Base-by-base conservation (phyloP, 2,888 invertebrate species). In the Criorhina ranunculi region DNA sequence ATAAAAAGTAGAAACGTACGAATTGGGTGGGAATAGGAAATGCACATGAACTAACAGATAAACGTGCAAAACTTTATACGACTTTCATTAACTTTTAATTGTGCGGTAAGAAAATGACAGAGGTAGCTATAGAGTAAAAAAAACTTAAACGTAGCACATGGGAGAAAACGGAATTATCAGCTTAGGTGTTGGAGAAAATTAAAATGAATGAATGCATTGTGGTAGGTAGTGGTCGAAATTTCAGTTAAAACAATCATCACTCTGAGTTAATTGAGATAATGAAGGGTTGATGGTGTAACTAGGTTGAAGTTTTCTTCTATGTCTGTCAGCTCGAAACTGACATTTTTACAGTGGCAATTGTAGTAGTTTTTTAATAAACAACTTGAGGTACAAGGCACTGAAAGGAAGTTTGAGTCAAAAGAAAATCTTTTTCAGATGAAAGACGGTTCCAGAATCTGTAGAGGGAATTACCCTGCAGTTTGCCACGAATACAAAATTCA, bases 41-140 rank as follows among this genome's bases (percentile, higher is more conserved):
- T 81, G 70, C 76, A 76, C 66, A 64, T 64, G 76, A 70, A 51
- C 70, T 12, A 77, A 59, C 59, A 82, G 77, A 82, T 76, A 77
- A 70, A 82, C 53, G 53, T 72, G 64, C 69, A 53, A 49, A 60
- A 64, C 78, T 78, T 81, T 78, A 78, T 77, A 67, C 57, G 75
- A 86, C 81, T 86, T 87, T 57, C 72, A 87, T 87, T 86, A 87
- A 87, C 86, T 86, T 86, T 87, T 87, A 87, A 87, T 87, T 87
- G n/a, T n/a, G 86, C 73, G 78, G 78, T 64, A 76, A 53, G 72
- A 80, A 79, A 69, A 62, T 59, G 70, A 64, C 60, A 62, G 37
- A 55, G 44, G 31, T 0, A 7, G 15, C n/a, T 15, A 2, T 3
- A 15, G 4, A 33, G 31, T 5, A 4, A 37, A 49, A 17, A 40